Evolutionary conservation across 2,113 vertebrate species (phyloP).

Genomic region (Caracal caracal): DNA sequence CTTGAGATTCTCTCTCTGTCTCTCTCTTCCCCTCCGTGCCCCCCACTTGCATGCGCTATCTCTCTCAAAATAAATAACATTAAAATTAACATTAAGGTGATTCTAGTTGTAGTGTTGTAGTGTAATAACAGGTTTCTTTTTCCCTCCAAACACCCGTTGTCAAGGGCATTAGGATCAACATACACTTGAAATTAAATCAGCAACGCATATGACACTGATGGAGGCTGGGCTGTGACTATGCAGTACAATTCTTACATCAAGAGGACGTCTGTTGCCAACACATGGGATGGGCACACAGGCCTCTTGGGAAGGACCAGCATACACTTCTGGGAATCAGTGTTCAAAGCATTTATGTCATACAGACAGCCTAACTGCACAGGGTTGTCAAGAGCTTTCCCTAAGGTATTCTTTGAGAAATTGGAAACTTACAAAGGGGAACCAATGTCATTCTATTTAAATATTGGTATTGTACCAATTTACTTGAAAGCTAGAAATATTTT

Average conservation of each 20-base stretch:
- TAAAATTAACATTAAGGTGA: background rate
- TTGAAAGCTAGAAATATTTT: background rate
- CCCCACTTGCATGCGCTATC: too few relatives aligned
- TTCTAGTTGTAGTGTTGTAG: background rate
- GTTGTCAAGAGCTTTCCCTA: constrained; percentile 5
- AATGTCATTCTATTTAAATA: constrained; percentile 37
- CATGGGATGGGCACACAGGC: background rate
- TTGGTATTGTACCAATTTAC: background rate
- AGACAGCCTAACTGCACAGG: background rate
- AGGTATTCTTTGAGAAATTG: constrained; percentile 7
- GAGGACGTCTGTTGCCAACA: background rate
- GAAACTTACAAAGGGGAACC: background rate
- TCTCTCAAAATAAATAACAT: too few relatives aligned
- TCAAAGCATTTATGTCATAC: constrained; percentile 1
- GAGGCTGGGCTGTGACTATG: background rate
- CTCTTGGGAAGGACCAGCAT: background rate
- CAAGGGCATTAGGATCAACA: background rate
- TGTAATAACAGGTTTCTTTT: background rate
- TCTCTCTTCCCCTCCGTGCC: too few relatives aligned
- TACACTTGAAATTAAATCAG: background rate
- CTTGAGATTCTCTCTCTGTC: too few relatives aligned
- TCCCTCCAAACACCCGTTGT: background rate
- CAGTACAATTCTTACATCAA: background rate
- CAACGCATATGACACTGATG: background rate
- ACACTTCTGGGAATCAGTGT: background rate